These are phyloP conservation scores for Drosophila putrida DNA, from an alignment of 2,888 invertebrate species.

Conservation along the genomic window DNA sequence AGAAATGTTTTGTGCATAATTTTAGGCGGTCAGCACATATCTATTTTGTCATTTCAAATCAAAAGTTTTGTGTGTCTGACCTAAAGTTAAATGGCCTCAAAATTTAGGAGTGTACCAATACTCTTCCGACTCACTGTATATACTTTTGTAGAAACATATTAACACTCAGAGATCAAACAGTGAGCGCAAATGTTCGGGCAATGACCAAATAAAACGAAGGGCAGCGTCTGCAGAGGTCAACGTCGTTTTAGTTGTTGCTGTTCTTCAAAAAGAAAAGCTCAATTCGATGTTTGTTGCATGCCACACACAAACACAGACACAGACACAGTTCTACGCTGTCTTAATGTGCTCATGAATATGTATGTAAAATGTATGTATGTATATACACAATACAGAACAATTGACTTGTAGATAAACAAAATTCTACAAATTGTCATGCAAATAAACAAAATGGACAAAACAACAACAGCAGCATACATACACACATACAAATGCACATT, in stretches of 20 bases:
- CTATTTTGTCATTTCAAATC: too few species aligned
- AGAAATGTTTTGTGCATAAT: too few species aligned
- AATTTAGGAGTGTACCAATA: too few species aligned
- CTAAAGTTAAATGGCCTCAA: too few species aligned
- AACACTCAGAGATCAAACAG: slow-evolving; percentile 28
- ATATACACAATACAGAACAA: slow-evolving; percentile 24
- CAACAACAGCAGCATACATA: slow-evolving; percentile 10
- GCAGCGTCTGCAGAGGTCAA: slow-evolving; percentile 43
- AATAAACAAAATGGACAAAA: slow-evolving; percentile 59
- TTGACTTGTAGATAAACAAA: slow-evolving; percentile 64
- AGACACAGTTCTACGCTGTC: slow-evolving; percentile 10
- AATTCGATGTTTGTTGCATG: slow-evolving; percentile 48
- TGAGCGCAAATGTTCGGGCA: slow-evolving; percentile 32
- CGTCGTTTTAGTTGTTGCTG: slow-evolving; percentile 32
- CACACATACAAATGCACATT: slow-evolving; percentile 4
- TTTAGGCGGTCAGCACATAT: too few species aligned
- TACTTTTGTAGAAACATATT: neutral
- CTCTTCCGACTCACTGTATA: neutral
- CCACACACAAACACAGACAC: slow-evolving; percentile 26
- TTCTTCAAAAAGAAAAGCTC: slow-evolving; percentile 35
- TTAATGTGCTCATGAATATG: neutral
- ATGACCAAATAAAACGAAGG: slow-evolving; percentile 45
- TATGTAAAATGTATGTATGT: neutral
- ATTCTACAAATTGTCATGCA: slow-evolving; percentile 61
- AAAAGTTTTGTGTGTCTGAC: too few species aligned